phyloP scores from a whole-genome alignment of 2,888 invertebrate species.

The Hedya salicella region DNA sequence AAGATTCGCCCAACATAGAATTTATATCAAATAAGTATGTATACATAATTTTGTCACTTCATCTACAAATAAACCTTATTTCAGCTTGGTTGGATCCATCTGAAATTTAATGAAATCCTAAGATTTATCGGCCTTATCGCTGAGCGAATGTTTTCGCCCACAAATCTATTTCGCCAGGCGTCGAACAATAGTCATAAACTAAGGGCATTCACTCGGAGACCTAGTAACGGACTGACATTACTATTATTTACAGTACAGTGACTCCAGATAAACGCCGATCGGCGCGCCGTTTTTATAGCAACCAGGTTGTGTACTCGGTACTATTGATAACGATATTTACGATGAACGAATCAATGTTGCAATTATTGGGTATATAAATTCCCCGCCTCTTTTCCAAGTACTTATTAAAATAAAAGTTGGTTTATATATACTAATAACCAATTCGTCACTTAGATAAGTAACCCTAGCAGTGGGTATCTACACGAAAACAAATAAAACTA shows the following conservation, averaged over 20 bases:
- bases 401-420: too few species aligned
- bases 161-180: conserved; percentile 18
- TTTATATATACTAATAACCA: too few species aligned
- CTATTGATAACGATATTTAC: too few species aligned
- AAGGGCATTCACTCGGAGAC: conserved; percentile 39
- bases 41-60: too few species aligned
- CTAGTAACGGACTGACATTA: conserved; percentile 18
- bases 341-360: too few species aligned
- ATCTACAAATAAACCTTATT: not conserved
- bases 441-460: too few species aligned
- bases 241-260: conserved; percentile 2
- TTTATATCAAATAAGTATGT: too few species aligned
- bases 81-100: not conserved
- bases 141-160: conserved; percentile 20
- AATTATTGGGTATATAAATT: too few species aligned
- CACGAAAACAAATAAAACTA: too few species aligned
- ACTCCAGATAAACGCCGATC: not conserved
- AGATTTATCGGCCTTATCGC: not conserved
- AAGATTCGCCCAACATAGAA: too few species aligned
- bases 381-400: too few species aligned
- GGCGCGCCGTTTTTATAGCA: not conserved
- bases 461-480: too few species aligned
- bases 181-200: conserved; percentile 27
- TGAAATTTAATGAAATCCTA: not conserved
- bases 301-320: not conserved